Evolutionary conservation across 2,113 vertebrate species (phyloP), one percentile per base, ranked within the genome.

Genomic region (Anolis carolinensis): DNA sequence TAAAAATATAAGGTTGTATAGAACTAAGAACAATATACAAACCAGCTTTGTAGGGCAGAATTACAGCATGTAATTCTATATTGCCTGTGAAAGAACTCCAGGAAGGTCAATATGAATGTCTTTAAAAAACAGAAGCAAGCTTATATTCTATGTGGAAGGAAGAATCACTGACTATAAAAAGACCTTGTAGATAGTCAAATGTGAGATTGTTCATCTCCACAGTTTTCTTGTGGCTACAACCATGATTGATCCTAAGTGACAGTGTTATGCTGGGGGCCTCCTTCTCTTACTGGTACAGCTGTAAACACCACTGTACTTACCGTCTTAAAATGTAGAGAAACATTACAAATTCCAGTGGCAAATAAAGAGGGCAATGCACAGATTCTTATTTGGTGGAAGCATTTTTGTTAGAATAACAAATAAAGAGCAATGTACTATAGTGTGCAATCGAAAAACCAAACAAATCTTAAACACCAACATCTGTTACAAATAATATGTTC

Each of bases 211-310:
- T 84, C 80, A 82, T 25, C 85, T 50, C 9, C 0, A 5, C 0
- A 2, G 72, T 55, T 85, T 63, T 90, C 68, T 82, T 63, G 73
- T 86, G 84, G 89, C 86, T 0, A 1, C 81, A 68, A 25, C 27
- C 9, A 68, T 30, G 89, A 89, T 87, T 89, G 89, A 94, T 91
- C 27, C 86, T 89, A 73, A 44, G 83, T 89, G 93, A 94, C 93
- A 94, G 92, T 89, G 89, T 73, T 2, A 1, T 85, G 92, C 87
- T 68, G 5, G 52, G 67, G 79, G 85, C 87, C 86, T 84, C 52
- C 83, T 88, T 87, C 79, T 86, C 75, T n/a, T 67, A 67, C 92
- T 73, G 74, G 27, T 90, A 70, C 89, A 89, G 72, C 88, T 78
- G 86, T 87, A 87, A 50, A 82, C 82, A 74, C 89, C 9, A 44